These are phyloP conservation scores for Aphelocoma coerulescens DNA, from an alignment of 2,113 vertebrate species.

Conservation along the genomic window DNA sequence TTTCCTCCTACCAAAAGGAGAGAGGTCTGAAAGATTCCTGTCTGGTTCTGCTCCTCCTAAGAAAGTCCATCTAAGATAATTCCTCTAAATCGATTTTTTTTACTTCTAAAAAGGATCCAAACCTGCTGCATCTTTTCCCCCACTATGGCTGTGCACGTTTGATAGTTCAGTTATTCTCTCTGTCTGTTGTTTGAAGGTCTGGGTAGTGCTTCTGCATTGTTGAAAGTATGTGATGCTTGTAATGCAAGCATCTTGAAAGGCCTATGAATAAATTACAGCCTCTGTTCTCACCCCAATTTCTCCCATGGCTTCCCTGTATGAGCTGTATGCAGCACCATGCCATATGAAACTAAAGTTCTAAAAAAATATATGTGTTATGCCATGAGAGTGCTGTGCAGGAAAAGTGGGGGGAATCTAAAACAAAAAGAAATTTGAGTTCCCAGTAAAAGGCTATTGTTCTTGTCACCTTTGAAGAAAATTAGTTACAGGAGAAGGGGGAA, in stretches of 20 bases:
- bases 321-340: neutral
- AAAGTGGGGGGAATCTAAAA: neutral
- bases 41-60: neutral
- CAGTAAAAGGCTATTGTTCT: neutral
- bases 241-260: neutral
- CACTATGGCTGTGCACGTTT: accelerated
- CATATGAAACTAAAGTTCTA: neutral
- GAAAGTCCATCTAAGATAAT: neutral
- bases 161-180: neutral
- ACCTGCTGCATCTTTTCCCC: neutral
- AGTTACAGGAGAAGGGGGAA: neutral
- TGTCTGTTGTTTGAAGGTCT: neutral
- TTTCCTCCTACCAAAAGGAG: neutral
- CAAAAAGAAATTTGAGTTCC: neutral
- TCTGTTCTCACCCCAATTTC: neutral
- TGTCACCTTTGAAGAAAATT: neutral
- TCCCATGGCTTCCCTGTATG: neutral
- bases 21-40: neutral
- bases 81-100: neutral
- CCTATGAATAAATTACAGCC: neutral
- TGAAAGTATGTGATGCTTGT: neutral
- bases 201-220: neutral
- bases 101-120: neutral
- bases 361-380: neutral
- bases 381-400: neutral